Base-by-base conservation (phyloP, 2,113 vertebrate species). In the Phalacrocorax carbo region DNA sequence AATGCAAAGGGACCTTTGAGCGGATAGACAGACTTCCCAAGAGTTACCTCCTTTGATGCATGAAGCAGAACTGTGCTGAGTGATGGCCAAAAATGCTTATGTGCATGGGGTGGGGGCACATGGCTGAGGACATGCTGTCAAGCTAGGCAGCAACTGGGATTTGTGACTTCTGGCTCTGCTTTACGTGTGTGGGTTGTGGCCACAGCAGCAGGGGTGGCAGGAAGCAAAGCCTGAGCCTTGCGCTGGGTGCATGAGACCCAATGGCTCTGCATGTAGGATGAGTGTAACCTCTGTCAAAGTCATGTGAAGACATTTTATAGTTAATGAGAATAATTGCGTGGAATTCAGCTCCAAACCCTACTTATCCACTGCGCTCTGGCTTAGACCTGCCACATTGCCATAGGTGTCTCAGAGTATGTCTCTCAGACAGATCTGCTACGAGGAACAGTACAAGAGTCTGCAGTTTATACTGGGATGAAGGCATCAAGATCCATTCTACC, bases 141-240 rank as follows among this genome's bases (percentile, higher is more conserved):
- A 66, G 54, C 29, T 15, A 66, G 25, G 25, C 46, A 76, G 32
- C 26, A 86, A 40, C 32, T 19, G 23, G 44, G 66, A 75, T 83
- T 83, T 90, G 66, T 90, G 61, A 75, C 55, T 83, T 42, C 51
- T 76, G 57, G 27, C 38, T 66, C 27, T 86, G 61, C 27, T 94
- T 83, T 70, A 21, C 7, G 5, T 15, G 21, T 25, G 51, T 49
- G 46, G 77, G 66, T 65, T 2, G 4, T 8, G 61, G 38, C 27
- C 0, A 0, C n/a, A 40, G 66, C 30, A 61, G 27, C 30, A 69
- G 32, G 20, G 32, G 10, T 0, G 1, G 9, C 32, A 55, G 66
- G 42, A 92, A 82, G 60, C 14, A 54, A 34, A 0, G 0, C 26
- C 54, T 30, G 65, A 58, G 26, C 36, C 25, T 69, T 3, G 2